Conservation (phyloP, 1,140 invertebrate genomes). For the Cyclargus thomasi region DNA sequence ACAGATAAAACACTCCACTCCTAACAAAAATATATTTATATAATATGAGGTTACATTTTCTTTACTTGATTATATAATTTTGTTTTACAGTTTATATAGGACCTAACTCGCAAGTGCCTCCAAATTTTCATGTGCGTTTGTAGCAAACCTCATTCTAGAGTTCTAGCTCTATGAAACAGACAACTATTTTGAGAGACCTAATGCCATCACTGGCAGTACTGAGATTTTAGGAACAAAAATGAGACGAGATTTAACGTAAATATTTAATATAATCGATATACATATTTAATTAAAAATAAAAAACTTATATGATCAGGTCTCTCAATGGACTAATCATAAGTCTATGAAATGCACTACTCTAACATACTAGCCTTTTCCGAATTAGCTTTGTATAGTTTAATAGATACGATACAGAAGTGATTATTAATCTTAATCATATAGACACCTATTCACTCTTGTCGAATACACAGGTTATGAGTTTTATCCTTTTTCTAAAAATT, state of each 20-base stretch:
- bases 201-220: not conserved
- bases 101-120: not conserved
- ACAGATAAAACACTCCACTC: conserved; percentile 42
- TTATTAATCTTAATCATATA: not conserved
- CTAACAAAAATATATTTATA: conserved; percentile 64
- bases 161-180: not conserved
- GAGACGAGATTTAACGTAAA: too few relatives aligned
- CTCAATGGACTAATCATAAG: not conserved
- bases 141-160: not conserved
- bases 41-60: conserved; percentile 9
- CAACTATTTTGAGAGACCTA: not conserved
- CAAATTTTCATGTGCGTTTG: not conserved
- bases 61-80: conserved; percentile 6
- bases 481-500: too few relatives aligned
- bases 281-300: too few relatives aligned
- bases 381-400: not conserved
- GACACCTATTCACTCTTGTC: not conserved
- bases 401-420: not conserved
- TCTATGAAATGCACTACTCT: not conserved
- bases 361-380: not conserved
- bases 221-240: too few relatives aligned
- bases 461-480: not conserved
- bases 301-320: not conserved
- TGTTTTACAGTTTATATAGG: not conserved
- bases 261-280: too few relatives aligned